Base-by-base conservation (phyloP, 2,113 vertebrate genomes). In the Embiotoca jacksoni region DNA sequence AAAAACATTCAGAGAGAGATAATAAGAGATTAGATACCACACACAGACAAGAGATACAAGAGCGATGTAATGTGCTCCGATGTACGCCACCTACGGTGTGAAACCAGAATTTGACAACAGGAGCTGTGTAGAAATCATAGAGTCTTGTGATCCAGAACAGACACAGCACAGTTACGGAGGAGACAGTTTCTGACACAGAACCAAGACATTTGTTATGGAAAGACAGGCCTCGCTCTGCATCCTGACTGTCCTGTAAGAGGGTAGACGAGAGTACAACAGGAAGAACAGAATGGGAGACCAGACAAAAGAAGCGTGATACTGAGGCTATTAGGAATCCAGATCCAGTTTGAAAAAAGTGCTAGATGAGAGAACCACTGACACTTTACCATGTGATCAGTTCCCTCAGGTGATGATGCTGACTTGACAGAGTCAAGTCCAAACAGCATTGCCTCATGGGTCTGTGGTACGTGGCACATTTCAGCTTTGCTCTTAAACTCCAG, bases 41-140 rank as follows among this genome's bases (percentile, higher is more conserved):
- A 69, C 16, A 52, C 39, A 57, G 23, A 23, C 23, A 23, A 23
- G 23, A 23, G 23, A 23, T 23, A 23, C 23, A 23, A 23, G 23
- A 23, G 23, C 23, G 52, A 65, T 15, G 46, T 15, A 66, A 61
- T 49, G 8, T 8, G 4, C 23, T 65, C 39, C 56, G 13, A 64
- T 8, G 5, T 5, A 41, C 1, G 41, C 57, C 15, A 96, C 97
- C 62, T 91, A 99, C 98, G 83, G 97, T 97, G 83, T 99, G 96
- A 93, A 97, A 98, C 96, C 97, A 99, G 92, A 99, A 99, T 89
- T 99, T 99, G 90, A 99, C 98, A 81, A 99, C 97, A 5, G 98
- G 98, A 57, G 98, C 96, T 0, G 90, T 96, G 95, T 99, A 99
- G 94, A 99, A 99, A 72, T 98, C 98, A 76, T 96, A 97, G 64